Conservation (phyloP, 2,888 invertebrate species). For the Lottia scabra region DNA sequence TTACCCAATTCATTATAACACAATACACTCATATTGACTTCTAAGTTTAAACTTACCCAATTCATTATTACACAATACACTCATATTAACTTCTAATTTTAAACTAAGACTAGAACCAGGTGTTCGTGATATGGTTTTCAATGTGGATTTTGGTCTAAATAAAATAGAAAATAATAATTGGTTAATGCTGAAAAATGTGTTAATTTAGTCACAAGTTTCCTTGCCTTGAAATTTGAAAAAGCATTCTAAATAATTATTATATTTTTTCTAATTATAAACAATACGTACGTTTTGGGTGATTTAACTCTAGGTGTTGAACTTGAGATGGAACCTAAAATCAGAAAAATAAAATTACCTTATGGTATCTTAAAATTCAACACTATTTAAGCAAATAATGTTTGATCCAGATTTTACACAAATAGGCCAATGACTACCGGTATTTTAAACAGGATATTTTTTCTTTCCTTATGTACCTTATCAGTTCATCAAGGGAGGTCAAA, state of each 20-base stretch:
- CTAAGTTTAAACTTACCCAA: conserved; percentile 47
- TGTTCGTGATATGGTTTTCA: conserved; percentile 44
- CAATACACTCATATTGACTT: conserved; percentile 70
- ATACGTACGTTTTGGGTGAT: conserved; percentile 9
- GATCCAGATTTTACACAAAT: no score
- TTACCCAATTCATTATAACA: conserved; percentile 71
- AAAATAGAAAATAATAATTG: background rate
- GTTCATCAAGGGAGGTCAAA: no score
- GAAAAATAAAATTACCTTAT: no score
- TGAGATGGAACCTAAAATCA: background rate
- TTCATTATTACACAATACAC: conserved; percentile 71
- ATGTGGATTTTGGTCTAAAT: conserved; percentile 34
- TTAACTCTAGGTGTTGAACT: background rate
- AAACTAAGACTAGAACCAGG: conserved; percentile 54
- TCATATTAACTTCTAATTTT: conserved; percentile 68
- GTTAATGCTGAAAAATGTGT: background rate
- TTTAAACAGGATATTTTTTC: no score
- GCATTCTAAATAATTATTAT: no score
- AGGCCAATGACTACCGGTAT: no score
- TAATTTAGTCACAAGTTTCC: background rate
- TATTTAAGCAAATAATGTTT: no score
- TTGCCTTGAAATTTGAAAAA: no score
- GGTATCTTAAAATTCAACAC: no score
- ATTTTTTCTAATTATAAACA: no score
- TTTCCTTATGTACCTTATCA: no score